phyloP scores from a whole-genome alignment of 2,797 vertebrate genomes.

The Melanotaenia pygmaea region DNA sequence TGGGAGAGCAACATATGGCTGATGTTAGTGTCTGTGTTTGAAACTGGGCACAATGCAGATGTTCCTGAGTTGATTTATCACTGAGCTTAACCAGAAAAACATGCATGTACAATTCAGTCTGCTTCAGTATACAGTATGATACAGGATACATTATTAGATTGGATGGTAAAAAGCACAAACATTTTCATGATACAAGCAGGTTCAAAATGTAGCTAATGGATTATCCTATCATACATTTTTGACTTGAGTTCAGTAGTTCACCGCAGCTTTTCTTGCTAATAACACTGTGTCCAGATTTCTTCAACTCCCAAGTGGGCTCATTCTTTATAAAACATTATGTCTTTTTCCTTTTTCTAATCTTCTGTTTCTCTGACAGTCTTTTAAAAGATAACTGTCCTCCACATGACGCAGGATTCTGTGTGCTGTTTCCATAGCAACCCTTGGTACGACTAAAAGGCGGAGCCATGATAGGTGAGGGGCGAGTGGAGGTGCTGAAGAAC shows the following conservation, averaged over 20 bases:
- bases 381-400: background rate
- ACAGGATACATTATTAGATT: too few relatives aligned
- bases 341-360: background rate
- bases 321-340: background rate
- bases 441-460: slow-evolving; percentile 93
- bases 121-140: too few relatives aligned
- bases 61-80: too few relatives aligned
- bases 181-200: background rate
- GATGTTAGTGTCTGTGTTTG: background rate
- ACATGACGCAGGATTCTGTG: slow-evolving; percentile 6
- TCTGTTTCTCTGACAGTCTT: background rate
- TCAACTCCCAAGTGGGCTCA: too few relatives aligned
- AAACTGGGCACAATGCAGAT: too few relatives aligned
- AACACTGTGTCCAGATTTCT: too few relatives aligned
- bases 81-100: too few relatives aligned
- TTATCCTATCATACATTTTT: too few relatives aligned
- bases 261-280: too few relatives aligned
- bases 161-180: background rate
- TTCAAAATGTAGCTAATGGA: background rate
- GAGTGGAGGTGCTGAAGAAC: slow-evolving; percentile 94
- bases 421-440: slow-evolving; percentile 84
- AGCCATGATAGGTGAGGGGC: slow-evolving; percentile 90
- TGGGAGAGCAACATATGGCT: background rate
- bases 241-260: too few relatives aligned
- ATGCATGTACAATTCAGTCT: too few relatives aligned